phyloP scores from a whole-genome alignment of 2,888 invertebrate genomes.

The Coecobrya sp. region DNA sequence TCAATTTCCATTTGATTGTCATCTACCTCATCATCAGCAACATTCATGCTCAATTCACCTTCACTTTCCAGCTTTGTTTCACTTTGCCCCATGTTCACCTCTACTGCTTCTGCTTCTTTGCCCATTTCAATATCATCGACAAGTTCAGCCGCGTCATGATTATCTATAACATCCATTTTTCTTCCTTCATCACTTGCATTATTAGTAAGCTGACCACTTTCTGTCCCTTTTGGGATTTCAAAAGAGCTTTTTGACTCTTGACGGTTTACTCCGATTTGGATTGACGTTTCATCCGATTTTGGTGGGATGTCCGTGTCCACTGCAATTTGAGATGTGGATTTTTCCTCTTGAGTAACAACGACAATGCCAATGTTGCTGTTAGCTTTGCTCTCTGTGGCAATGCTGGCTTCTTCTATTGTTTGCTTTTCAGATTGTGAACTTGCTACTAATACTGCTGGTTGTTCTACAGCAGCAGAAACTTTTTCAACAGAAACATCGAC shows the following conservation, averaged over 20 bases:
- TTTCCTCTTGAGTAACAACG: constrained; percentile 59
- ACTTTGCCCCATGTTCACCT: constrained; percentile 68
- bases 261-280: constrained; percentile 41
- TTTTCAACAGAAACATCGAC: constrained; percentile 55
- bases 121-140: constrained; percentile 56
- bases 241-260: constrained; percentile 72
- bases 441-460: constrained; percentile 47
- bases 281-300: constrained; percentile 77
- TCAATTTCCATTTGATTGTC: constrained; percentile 77
- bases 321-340: constrained; percentile 67
- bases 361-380: constrained; percentile 17
- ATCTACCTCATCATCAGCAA: background rate
- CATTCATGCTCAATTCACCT: background rate
- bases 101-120: background rate
- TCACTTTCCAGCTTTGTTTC: constrained; percentile 22
- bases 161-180: constrained; percentile 1
- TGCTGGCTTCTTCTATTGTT: constrained; percentile 51
- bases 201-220: constrained; percentile 59
- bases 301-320: constrained; percentile 63
- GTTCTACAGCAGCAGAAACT: constrained; percentile 35
- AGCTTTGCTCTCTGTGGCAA: constrained; percentile 16
- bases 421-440: constrained; percentile 66
- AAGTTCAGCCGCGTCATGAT: constrained; percentile 22
- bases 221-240: constrained; percentile 59
- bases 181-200: constrained; percentile 29